Evolutionary conservation across 2,113 vertebrate genomes (phyloP).

Genomic region (Odontophorus gujanensis): DNA sequence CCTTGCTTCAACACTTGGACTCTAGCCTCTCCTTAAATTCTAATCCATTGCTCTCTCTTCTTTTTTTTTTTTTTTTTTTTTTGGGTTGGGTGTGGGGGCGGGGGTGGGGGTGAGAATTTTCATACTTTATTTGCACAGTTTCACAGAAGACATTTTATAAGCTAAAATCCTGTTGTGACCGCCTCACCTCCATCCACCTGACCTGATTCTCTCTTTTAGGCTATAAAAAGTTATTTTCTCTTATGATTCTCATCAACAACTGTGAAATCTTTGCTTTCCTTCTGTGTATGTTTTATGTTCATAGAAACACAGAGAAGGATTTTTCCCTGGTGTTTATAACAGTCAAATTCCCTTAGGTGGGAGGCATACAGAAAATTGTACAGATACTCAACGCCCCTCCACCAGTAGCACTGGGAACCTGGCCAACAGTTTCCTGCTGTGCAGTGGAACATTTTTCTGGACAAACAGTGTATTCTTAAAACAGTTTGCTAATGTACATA

Average conservation of each 20-base stretch:
- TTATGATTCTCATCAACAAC: background rate
- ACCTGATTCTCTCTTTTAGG: background rate
- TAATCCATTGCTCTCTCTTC: background rate
- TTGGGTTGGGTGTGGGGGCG: no score
- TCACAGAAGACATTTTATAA: background rate
- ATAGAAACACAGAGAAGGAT: background rate
- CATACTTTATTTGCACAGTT: background rate
- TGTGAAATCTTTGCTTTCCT: background rate
- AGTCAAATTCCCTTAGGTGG: background rate
- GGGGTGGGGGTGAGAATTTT: background rate
- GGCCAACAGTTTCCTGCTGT: background rate
- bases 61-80: no score
- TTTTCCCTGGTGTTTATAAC: background rate
- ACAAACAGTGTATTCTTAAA: background rate
- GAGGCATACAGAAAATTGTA: background rate
- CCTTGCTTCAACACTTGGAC: background rate
- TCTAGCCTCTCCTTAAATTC: background rate
- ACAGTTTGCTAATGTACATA: background rate
- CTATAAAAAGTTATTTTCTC: background rate
- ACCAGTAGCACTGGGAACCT: background rate
- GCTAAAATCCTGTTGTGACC: background rate
- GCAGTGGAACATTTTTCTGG: background rate
- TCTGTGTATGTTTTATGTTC: background rate
- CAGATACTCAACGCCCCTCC: background rate
- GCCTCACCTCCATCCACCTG: fast-evolving